These are phyloP conservation scores for Oedothorax gibbosus DNA, from an alignment of 1,140 invertebrate species.

Conservation along the genomic window DNA sequence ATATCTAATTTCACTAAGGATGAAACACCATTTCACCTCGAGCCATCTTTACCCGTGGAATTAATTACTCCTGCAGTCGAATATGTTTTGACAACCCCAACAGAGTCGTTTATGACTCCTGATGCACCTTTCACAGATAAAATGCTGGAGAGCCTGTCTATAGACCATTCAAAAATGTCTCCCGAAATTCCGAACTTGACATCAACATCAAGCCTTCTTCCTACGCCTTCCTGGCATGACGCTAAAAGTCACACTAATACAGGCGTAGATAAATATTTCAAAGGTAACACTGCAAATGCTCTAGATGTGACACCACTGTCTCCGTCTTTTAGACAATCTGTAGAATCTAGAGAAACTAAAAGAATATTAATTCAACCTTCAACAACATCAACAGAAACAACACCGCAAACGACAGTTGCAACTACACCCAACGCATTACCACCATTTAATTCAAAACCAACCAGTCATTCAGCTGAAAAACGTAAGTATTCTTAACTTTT, in stretches of 20 bases:
- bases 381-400: not conserved
- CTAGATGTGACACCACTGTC: not conserved
- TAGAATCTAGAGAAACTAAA: not conserved
- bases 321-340: constrained; percentile 17
- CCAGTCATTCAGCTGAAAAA: not conserved
- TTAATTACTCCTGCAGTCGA: not conserved
- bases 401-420: not conserved
- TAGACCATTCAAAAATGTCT: not conserved
- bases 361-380: not conserved
- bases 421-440: not conserved
- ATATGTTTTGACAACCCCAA: not conserved
- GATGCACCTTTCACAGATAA: not conserved
- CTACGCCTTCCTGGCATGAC: constrained; percentile 1
- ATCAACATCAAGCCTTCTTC: not conserved
- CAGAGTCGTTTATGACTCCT: not conserved
- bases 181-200: not conserved
- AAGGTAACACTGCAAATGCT: not conserved
- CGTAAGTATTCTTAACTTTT: too few relatives aligned
- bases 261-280: not conserved
- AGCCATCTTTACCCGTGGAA: not conserved
- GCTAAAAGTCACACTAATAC: not conserved
- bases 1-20: not conserved
- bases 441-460: too few relatives aligned
- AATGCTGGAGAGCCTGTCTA: not conserved
- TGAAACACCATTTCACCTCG: not conserved